These are phyloP conservation scores for Lanistes nyassanus DNA, from an alignment of 1,140 invertebrate genomes.

Conservation along the genomic window DNA sequence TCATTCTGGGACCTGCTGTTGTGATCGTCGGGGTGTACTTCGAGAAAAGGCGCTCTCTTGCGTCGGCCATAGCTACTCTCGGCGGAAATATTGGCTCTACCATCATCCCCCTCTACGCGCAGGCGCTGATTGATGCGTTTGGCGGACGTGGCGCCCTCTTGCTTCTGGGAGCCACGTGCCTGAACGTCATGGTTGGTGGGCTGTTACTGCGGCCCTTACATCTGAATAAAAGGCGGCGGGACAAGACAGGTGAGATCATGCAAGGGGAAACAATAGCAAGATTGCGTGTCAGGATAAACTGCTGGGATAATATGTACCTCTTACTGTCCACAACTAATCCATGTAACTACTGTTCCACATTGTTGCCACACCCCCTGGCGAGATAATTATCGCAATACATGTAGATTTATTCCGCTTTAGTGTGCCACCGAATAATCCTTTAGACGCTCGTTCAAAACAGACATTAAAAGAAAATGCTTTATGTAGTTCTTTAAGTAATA, in stretches of 20 bases:
- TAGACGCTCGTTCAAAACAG: too few relatives aligned
- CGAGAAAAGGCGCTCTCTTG: constrained; percentile 35
- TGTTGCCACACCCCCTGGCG: too few relatives aligned
- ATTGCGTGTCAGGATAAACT: too few relatives aligned
- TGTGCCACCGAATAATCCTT: too few relatives aligned
- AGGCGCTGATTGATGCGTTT: constrained; percentile 37
- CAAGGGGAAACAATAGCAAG: too few relatives aligned
- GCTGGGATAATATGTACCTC: too few relatives aligned
- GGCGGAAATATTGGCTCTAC: constrained; percentile 35
- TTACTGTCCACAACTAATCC: too few relatives aligned
- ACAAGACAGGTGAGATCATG: neutral
- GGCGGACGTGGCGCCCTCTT: constrained; percentile 67
- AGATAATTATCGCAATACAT: too few relatives aligned
- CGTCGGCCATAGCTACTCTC: constrained; percentile 34
- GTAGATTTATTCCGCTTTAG: too few relatives aligned
- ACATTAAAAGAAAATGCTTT: too few relatives aligned
- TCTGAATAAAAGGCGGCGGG: neutral
- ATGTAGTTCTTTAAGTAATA: too few relatives aligned
- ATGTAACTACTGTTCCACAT: too few relatives aligned
- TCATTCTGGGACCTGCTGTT: constrained; percentile 35
- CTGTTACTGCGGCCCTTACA: constrained; percentile 23
- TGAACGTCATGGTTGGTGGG: constrained; percentile 28
- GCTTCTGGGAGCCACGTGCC: constrained; percentile 74
- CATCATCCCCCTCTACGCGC: constrained; percentile 33
- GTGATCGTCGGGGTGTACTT: constrained; percentile 46